A percentile compares a stretch with the other conserved stretches of the same genome.
phyloP scores from a whole-genome alignment of 92 coral and sea anemone species.

The Parazoanthus darwini region DNA sequence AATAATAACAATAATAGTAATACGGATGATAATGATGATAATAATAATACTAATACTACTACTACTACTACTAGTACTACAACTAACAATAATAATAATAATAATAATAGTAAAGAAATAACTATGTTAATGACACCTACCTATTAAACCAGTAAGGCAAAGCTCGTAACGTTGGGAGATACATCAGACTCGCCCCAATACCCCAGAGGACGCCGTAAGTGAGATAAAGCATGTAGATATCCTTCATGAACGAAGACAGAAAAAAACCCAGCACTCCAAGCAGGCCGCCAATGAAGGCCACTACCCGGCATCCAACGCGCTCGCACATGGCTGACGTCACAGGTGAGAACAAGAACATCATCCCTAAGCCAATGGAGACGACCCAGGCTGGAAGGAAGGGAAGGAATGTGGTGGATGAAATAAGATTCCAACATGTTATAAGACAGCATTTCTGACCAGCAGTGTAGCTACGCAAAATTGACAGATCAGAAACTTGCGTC shows the following conservation, averaged over 20 bases:
- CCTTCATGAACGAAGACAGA: constrained; percentile 77
- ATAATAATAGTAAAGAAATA: too few species aligned
- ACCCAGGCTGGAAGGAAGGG: constrained; percentile 78
- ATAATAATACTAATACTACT: too few species aligned
- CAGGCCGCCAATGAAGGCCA: constrained; percentile 83
- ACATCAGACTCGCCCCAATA: constrained; percentile 87
- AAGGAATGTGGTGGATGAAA: not conserved
- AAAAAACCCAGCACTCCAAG: constrained; percentile 75
- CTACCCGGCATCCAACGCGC: constrained; percentile 90
- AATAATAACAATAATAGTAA: not conserved
- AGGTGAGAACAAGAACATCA: constrained; percentile 95
- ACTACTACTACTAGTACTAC: too few species aligned
- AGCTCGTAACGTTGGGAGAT: constrained; percentile 82
- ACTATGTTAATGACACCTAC: constrained; percentile 35
- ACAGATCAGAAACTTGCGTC: too few species aligned
- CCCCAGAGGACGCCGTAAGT: constrained; percentile 96
- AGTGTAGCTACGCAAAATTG: too few species aligned
- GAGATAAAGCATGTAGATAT: constrained; percentile 66
- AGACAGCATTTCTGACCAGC: too few species aligned
- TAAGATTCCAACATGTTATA: not conserved
- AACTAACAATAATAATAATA: not conserved
- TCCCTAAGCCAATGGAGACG: constrained; percentile 87
- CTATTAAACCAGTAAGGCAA: constrained; percentile 93
- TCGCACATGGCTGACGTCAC: constrained; percentile 91
- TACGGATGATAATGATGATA: too few species aligned